phyloP scores from a whole-genome alignment of 2,797 vertebrate species.

The Champsocephalus esox region DNA sequence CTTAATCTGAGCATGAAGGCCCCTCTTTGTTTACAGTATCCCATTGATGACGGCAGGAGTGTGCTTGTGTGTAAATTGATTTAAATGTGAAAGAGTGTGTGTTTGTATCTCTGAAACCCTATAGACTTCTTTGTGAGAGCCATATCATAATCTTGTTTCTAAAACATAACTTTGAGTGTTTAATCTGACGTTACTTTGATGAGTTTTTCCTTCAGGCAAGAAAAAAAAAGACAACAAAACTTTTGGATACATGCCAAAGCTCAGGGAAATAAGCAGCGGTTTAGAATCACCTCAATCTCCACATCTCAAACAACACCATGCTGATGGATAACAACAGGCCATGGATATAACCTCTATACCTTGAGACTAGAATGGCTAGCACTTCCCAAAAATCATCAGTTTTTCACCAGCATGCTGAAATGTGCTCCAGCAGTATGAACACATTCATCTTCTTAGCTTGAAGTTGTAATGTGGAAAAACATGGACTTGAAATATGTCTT shows the following conservation, averaged over 20 bases:
- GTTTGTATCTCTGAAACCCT: background rate
- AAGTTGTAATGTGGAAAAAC: too few species aligned
- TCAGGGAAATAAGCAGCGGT: conserved; percentile 38
- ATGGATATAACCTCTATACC: conserved; percentile 48
- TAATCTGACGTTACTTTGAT: conserved; percentile 54
- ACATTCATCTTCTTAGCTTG: too few species aligned
- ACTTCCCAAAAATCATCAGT: conserved; percentile 42
- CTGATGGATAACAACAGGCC: conserved; percentile 45
- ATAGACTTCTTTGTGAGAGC: conserved; percentile 21
- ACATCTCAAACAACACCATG: conserved; percentile 38
- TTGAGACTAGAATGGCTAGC: conserved; percentile 34
- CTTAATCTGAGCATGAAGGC: conserved; percentile 56
- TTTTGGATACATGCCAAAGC: conserved; percentile 32
- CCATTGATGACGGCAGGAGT: conserved; percentile 48
- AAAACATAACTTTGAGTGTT: conserved; percentile 48
- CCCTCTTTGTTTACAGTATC: conserved; percentile 42
- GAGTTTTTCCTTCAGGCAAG: conserved; percentile 42
- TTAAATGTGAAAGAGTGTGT: conserved; percentile 8
- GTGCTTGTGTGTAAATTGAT: background rate
- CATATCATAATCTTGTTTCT: conserved; percentile 48
- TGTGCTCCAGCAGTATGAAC: conserved; percentile 14
- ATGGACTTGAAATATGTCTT: too few species aligned
- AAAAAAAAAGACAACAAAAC: background rate
- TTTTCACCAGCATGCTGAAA: conserved; percentile 5
- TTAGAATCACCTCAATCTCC: conserved; percentile 47